Conservation (phyloP, 2,113 vertebrate genomes). For the Andinoacara biseriatus region DNA sequence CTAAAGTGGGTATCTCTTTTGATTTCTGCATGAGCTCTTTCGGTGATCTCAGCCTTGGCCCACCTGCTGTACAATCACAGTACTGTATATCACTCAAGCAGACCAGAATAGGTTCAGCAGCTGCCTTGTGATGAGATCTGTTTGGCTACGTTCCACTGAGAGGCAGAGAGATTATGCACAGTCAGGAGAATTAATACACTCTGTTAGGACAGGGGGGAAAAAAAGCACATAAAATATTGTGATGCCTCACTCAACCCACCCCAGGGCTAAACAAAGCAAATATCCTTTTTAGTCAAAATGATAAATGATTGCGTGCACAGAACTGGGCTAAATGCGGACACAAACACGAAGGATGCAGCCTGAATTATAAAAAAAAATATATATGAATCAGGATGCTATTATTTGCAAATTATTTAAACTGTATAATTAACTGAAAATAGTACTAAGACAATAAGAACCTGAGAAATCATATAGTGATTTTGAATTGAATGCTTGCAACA, state of each 20-base stretch:
- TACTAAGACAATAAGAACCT: too few species aligned
- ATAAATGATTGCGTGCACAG: constrained; percentile 8
- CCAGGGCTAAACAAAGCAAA: constrained; percentile 30
- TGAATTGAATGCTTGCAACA: not conserved
- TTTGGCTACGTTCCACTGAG: constrained; percentile 54
- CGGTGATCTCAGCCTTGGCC: not conserved
- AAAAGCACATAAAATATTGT: constrained; percentile 29
- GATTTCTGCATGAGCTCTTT: not conserved
- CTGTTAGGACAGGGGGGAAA: constrained; percentile 22
- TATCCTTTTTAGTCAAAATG: constrained; percentile 32
- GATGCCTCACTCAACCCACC: constrained; percentile 22
- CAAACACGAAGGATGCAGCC: not conserved
- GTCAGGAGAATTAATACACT: constrained; percentile 52
- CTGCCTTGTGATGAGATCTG: constrained; percentile 40
- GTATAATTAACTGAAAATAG: not conserved
- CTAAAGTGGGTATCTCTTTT: not conserved
- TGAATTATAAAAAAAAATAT: not conserved
- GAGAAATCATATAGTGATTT: not conserved
- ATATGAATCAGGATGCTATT: not conserved
- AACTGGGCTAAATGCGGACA: not conserved
- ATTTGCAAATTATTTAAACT: not conserved
- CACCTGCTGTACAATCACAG: constrained; percentile 7
- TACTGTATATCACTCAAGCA: constrained; percentile 22
- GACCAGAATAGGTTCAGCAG: constrained; percentile 37
- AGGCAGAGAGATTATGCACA: constrained; percentile 40